phyloP scores from a whole-genome alignment of 2,113 vertebrate genomes.

The Stictonetta naevosa region DNA sequence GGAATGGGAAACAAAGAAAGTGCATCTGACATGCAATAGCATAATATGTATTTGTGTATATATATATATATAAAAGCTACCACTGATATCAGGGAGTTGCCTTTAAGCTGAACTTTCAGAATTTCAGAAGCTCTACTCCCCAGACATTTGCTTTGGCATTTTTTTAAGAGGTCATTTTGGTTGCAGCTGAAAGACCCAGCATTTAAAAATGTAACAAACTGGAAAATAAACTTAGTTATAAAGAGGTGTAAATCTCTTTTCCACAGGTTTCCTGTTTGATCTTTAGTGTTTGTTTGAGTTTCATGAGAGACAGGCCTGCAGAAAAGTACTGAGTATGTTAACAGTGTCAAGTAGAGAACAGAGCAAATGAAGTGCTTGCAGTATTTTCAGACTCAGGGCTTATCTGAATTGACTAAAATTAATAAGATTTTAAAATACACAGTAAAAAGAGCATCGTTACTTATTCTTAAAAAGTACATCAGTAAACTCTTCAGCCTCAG shows the following conservation, averaged over 20 bases:
- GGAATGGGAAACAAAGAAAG: not conserved
- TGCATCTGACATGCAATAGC: not conserved
- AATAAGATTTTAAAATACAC: not conserved
- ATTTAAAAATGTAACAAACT: conserved; percentile 57
- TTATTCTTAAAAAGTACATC: not conserved
- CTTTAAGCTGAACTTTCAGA: conserved; percentile 32
- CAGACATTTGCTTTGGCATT: conserved; percentile 22
- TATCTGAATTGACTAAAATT: conserved; percentile 34
- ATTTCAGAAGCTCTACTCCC: conserved; percentile 50
- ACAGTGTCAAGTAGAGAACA: conserved; percentile 23
- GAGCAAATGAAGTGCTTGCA: conserved; percentile 1
- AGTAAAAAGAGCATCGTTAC: not conserved
- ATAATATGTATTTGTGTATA: not conserved
- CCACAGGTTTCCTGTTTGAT: conserved; percentile 22
- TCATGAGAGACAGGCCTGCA: conserved; percentile 33
- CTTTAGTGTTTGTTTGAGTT: conserved; percentile 64
- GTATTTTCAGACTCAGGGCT: not conserved
- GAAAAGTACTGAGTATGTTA: not conserved
- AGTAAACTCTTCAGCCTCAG: not conserved
- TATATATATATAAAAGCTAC: not conserved
- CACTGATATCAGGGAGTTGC: conserved; percentile 10
- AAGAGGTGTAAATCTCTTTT: conserved; percentile 45
- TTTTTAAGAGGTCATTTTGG: not conserved
- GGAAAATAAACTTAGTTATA: conserved; percentile 61
- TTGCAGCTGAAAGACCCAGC: conserved; percentile 11